Evolutionary conservation across 2,888 invertebrate genomes (phyloP).

Genomic region (Dendrolimus houi): DNA sequence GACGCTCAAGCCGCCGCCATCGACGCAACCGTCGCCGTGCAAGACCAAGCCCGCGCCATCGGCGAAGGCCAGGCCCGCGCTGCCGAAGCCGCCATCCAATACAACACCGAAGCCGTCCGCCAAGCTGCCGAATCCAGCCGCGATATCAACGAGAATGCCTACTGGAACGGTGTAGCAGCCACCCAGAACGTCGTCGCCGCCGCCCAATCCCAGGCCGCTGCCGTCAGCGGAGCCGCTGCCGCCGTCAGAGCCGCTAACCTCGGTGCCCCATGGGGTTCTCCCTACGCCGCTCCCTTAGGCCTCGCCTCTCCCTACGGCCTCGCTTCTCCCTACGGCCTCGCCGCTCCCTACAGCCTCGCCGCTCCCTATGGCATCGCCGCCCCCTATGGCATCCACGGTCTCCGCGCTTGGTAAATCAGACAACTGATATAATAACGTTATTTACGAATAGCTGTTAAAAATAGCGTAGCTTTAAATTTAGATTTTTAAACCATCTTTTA

Average conservation of each 20-base stretch:
- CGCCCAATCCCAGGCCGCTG: conserved; percentile 63
- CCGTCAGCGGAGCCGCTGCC: conserved; percentile 43
- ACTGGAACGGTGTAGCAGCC: conserved; percentile 61
- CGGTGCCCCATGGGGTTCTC: conserved; percentile 17
- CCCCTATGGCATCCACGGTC: conserved; percentile 15
- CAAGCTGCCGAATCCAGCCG: conserved; percentile 54
- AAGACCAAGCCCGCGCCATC: conserved; percentile 49
- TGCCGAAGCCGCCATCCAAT: conserved; percentile 51
- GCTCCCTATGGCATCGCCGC: conserved; percentile 15
- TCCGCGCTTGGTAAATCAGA: conserved; percentile 51
- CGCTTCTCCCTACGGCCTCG: conserved; percentile 11
- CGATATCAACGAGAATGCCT: conserved; percentile 59
- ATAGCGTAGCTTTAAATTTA: conserved; percentile 2
- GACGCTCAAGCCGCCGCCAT: conserved; percentile 66
- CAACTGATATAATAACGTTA: conserved; percentile 3
- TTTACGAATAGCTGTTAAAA: conserved; percentile 7
- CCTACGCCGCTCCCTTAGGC: conserved; percentile 17
- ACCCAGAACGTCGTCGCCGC: conserved; percentile 61
- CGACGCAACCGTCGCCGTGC: conserved; percentile 55
- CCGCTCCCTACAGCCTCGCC: conserved; percentile 15
- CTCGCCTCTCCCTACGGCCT: conserved; percentile 16
- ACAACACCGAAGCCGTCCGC: conserved; percentile 50
- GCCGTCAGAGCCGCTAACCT: conserved; percentile 24
- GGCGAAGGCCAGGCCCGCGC: conserved; percentile 54
- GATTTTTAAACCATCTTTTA: not conserved